Evolutionary conservation across 2,888 invertebrate genomes (phyloP).

Genomic region (Catocala sponsa): DNA sequence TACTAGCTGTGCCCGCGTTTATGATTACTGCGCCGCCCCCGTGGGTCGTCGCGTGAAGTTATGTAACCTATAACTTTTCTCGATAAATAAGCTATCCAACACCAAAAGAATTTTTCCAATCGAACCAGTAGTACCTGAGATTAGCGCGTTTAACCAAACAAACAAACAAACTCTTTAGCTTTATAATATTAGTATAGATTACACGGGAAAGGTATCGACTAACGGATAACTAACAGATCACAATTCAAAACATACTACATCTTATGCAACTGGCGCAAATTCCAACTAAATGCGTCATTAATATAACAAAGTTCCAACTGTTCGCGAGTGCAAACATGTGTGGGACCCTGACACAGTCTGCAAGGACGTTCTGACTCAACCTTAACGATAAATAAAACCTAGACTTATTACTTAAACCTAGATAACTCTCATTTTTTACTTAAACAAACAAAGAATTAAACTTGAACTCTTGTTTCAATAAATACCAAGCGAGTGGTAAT

Average conservation of each 20-base stretch:
- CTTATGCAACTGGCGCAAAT: slow-evolving; percentile 45
- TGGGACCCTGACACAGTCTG: slow-evolving; percentile 55
- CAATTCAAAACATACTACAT: slow-evolving; percentile 46
- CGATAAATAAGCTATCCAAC: too few relatives aligned
- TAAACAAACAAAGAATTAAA: slow-evolving; percentile 16
- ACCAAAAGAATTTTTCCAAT: too few relatives aligned
- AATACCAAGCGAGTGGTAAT: slow-evolving; percentile 12
- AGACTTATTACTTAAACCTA: slow-evolving; percentile 22
- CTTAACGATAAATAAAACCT: slow-evolving; percentile 37
- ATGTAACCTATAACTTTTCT: too few relatives aligned
- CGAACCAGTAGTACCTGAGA: too few relatives aligned
- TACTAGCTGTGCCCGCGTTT: too few relatives aligned
- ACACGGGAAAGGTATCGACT: too few relatives aligned
- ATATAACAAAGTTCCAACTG: slow-evolving; percentile 51
- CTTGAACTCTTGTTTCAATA: slow-evolving; percentile 10
- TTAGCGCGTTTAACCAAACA: too few relatives aligned
- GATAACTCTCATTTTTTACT: slow-evolving; percentile 10
- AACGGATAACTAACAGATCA: not conserved
- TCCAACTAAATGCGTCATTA: slow-evolving; percentile 40
- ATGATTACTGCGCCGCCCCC: too few relatives aligned
- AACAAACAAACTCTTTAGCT: too few relatives aligned
- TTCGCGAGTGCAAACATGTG: slow-evolving; percentile 41
- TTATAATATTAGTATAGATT: too few relatives aligned
- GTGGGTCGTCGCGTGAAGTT: too few relatives aligned
- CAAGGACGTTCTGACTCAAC: slow-evolving; percentile 73